Percentiles rank a stretch among this genome's conserved stretches.
Conservation (phyloP, 2,113 vertebrate species). For the Poeciliopsis prolifica region DNA sequence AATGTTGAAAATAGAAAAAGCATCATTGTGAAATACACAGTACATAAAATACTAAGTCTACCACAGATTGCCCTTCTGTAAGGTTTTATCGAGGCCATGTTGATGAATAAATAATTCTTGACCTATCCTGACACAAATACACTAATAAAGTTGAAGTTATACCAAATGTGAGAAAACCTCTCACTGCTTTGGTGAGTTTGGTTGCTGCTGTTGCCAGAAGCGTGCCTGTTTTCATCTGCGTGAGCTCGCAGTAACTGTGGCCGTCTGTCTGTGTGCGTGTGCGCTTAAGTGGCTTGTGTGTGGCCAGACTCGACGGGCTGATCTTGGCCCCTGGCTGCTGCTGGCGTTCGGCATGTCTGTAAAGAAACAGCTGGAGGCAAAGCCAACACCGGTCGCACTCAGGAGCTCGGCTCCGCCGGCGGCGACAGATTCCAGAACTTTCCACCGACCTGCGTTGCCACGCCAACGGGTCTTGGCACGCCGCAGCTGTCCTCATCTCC, state of each 20-base stretch:
- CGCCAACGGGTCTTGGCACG: constrained; percentile 75
- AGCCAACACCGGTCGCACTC: constrained; percentile 78
- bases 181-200: not conserved
- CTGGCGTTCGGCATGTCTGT: constrained; percentile 77
- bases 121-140: too few relatives aligned
- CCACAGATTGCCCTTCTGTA: too few relatives aligned
- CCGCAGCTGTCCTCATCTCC: constrained; percentile 68
- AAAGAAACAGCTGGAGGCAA: constrained; percentile 82
- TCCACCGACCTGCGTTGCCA: constrained; percentile 71
- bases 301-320: constrained; percentile 73
- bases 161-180: not conserved
- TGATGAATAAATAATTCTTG: too few relatives aligned
- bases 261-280: constrained; percentile 29
- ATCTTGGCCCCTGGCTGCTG: constrained; percentile 71
- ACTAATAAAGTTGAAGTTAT: not conserved
- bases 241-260: constrained; percentile 6
- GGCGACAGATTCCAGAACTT: constrained; percentile 82
- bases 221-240: not conserved
- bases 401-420: constrained; percentile 71
- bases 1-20: not conserved
- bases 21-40: too few relatives aligned
- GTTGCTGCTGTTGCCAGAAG: constrained; percentile 38
- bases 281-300: constrained; percentile 74
- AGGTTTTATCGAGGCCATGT: too few relatives aligned
- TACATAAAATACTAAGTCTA: too few relatives aligned